Evolutionary conservation across 1,140 invertebrate species (phyloP), one percentile per base, ranked within the genome.

Genomic region (Caenorhabditis elegans): DNA sequence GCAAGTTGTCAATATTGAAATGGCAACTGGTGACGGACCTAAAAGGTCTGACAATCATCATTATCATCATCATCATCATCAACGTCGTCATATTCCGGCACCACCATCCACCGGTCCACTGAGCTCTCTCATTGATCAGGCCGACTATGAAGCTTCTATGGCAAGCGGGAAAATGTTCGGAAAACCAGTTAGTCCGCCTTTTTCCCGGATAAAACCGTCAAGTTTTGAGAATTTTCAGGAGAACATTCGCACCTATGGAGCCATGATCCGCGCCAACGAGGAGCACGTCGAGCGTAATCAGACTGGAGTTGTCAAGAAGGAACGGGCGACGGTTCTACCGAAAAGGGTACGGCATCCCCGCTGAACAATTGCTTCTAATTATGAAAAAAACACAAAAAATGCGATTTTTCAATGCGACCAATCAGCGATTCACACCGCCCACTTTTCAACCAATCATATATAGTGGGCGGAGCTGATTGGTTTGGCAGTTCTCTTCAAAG

Each of bases 1-100:
- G 78, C 78, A 79, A 70, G 78, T 79, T 17, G 55, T 79, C n/a
- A 79, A 79, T 28, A 79, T 79, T 22, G 78, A 79, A 22, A 53
- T 53, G 34, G 78, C 78, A 47, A 79, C 36, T 79, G 39, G 36
- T 0, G 48, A 28, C n/a, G 28, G 13, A 34, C 70, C 5, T 22
- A 22, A 19, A 46, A 13, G 5, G 22, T 2, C 17, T n/a, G 39
- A 1, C 1, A 5, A 34, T 11, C 22, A 13, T 31, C 75, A 17
- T 26, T 28, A 34, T 13, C 3, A 19, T 46, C 28, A 17, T 51
- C 19, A 2, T 5, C 28, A 31, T 2, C 36, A 5, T 22, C 26
- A 24, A 43, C 34, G 26, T 34, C 47, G 19, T 31, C 28, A 43
- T n/a, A n/a, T n/a, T n/a, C 15, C 28, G 22, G 11, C 22, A 36